Base-by-base conservation (phyloP, 2,888 invertebrate species). In the Entomobrya multifasciata region DNA sequence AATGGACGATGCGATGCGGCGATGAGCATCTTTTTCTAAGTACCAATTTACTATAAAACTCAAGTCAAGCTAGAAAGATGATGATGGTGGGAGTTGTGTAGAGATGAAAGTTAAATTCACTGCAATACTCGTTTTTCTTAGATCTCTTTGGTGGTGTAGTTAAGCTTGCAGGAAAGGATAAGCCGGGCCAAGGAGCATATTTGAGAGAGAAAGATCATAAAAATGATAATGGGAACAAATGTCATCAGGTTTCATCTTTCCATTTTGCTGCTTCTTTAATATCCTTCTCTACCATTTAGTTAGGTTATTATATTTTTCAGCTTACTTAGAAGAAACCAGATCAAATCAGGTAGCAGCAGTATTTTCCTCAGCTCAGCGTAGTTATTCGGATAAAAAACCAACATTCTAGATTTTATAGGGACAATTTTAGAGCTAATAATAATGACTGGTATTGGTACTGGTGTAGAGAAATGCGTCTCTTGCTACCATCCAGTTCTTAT, bases 221-320 rank as follows among this genome's bases (percentile, higher is more conserved):
- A 86, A 86, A 86, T 86, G 86, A 79, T 86, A 86, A 86, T 86
- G 79, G 86, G 86, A 86, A 86, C 79, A 86, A 86, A 79, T 86
- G 86, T 86, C 86, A 86, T 86, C 86, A 79, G 86, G 72, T 79
- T 86, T 79, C 86, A 44, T 79, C 79, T 8, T 36, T 79, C 62
- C 11, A 11, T 1, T 20, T 74, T 30, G 22, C 55, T 17, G 52
- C 13, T 52, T 36, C 55, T 55, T 55, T 74, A 74, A 74, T 74
- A 74, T n/a, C 17, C 49, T n/a, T 11, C 67, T 65, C 47, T 6
- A 22, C 47, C n/a, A 25, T 15, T 49, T 49, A 8, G 49, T 49
- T n/a, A 3, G n/a, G 49, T 15, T 49, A n/a, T 3, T 49, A n/a
- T 15, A 49, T 15, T n/a, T 49, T 15, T 13, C 47, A 25, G n/a